Evolutionary conservation across 2,888 invertebrate genomes (phyloP), one percentile per base, ranked within the genome.

Genomic region (Nebria salina): DNA sequence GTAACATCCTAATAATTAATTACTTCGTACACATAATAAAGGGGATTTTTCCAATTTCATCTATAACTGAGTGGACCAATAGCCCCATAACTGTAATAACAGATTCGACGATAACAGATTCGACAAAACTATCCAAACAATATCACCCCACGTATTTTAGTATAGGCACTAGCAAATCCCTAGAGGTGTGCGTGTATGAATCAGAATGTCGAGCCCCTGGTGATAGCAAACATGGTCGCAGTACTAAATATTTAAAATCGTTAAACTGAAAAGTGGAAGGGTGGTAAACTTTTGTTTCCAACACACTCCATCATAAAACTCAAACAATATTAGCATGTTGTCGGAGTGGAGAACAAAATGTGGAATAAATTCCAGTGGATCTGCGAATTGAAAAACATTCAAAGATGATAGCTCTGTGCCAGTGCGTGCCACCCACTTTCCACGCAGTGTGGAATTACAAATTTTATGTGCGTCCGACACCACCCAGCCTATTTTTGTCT

Each of bases 381-480:
- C 66, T n/a, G 74, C 20, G 75, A 79, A 79, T 79, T 79, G 79
- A 79, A 79, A 79, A 79, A 79, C 79, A 79, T 79, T 66, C 70
- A 65, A 75, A 26, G 73, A 79, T 79, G 79, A 79, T 79, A 75
- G 79, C 68, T 54, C 20, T 73, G 65, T 26, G 34, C 70, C 70
- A 43, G 20, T 75, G 66, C 26, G 68, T 54, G 20, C 43, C 43
- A 68, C 54, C 54, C 54, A 54, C 54, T 54, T 43, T 13, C 54
- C 54, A 54, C 7, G 11, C 54, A 13, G 11, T 54, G 43, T 68
- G 43, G 79, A 79, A 79, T 79, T 79, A 79, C 79, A 79, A 78
- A 79, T 79, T 79, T 79, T 79, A 79, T 79, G 68, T 79, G 79
- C 68, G 54, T 54, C 54, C 54, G 54, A 54, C 54, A 54, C 54